Evolutionary conservation across 2,113 vertebrate genomes (phyloP).

Genomic region (Synchiropus splendidus): DNA sequence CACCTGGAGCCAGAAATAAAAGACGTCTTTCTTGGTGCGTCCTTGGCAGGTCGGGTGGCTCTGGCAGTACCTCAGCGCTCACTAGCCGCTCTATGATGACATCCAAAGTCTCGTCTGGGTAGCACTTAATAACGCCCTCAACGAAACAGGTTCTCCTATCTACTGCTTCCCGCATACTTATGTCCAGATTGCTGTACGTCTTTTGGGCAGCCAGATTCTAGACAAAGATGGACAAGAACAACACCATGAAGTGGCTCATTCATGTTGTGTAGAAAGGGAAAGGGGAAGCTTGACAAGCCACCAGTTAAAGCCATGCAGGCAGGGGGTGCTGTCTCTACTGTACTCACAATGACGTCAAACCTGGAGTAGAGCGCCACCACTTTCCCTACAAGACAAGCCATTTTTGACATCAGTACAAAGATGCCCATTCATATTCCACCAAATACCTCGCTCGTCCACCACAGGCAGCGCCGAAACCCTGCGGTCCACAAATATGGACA

Average conservation of each 20-base stretch:
- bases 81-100: constrained; percentile 79
- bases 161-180: constrained; percentile 77
- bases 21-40: not conserved
- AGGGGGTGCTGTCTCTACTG: not conserved
- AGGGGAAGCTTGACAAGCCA: not conserved
- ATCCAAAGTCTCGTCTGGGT: constrained; percentile 78
- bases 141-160: constrained; percentile 64
- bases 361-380: constrained; percentile 91
- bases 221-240: not conserved
- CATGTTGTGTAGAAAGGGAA: not conserved
- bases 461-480: constrained; percentile 88
- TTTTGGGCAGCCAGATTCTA: constrained; percentile 86
- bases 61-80: constrained; percentile 70
- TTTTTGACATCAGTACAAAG: not conserved
- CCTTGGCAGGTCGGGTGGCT: too few species aligned
- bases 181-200: constrained; percentile 85
- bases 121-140: constrained; percentile 87
- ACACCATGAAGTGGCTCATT: not conserved
- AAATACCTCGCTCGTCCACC: constrained; percentile 72
- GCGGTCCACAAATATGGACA: constrained; percentile 87
- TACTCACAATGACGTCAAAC: constrained; percentile 95
- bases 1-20: constrained; percentile 66
- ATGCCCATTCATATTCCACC: not conserved
- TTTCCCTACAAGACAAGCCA: constrained; percentile 60
- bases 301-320: too few species aligned